Conservation (phyloP, 2,797 vertebrate genomes). For the Cyclura pinguis region DNA sequence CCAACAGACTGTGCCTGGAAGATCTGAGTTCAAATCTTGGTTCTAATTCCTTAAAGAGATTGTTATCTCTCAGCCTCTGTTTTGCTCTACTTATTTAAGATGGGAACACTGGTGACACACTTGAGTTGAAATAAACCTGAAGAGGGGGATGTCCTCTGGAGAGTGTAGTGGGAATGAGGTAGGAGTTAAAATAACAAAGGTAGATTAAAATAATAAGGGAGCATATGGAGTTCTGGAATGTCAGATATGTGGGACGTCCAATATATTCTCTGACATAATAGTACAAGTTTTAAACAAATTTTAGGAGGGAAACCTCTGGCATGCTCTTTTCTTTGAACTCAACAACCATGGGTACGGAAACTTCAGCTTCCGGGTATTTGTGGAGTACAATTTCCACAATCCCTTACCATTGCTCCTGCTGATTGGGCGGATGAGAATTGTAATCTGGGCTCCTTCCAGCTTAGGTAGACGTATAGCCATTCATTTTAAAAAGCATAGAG, state of each 20-base stretch:
- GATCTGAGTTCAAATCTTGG: neutral
- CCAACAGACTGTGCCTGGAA: neutral
- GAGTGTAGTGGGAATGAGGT: neutral
- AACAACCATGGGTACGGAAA: too few relatives aligned
- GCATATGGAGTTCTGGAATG: neutral
- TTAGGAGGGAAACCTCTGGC: neutral
- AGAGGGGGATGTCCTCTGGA: neutral
- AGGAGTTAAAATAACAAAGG: too few relatives aligned
- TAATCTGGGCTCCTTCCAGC: too few relatives aligned
- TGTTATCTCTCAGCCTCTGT: neutral
- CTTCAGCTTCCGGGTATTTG: too few relatives aligned
- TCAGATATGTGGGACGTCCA: neutral
- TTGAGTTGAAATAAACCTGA: neutral
- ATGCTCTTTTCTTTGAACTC: neutral
- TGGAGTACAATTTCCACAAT: too few relatives aligned
- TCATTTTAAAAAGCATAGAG: neutral
- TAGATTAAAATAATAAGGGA: conserved; percentile 10
- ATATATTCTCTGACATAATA: neutral
- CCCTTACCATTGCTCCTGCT: too few relatives aligned
- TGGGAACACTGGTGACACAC: neutral
- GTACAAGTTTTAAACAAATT: neutral
- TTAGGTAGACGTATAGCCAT: neutral
- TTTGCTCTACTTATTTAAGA: neutral
- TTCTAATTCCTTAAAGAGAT: neutral
- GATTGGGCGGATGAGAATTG: too few relatives aligned